Evolutionary conservation across 2,113 vertebrate genomes (phyloP).

Genomic region (Megaceryle maxima): DNA sequence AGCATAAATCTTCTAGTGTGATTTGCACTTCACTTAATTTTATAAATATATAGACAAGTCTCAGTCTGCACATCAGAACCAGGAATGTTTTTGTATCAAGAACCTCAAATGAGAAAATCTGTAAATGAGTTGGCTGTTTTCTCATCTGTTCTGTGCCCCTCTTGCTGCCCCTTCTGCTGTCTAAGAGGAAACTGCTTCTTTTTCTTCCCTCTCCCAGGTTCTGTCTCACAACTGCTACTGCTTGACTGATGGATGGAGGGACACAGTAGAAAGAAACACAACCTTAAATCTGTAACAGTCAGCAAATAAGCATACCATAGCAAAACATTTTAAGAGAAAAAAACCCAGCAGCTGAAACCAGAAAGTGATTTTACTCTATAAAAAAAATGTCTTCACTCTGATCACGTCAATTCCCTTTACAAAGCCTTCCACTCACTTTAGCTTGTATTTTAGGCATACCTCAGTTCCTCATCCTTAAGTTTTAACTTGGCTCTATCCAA

Average conservation of each 20-base stretch:
- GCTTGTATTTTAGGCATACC: slow-evolving; percentile 24
- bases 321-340: slow-evolving; percentile 1
- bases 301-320: slow-evolving; percentile 20
- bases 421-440: background rate
- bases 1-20: slow-evolving; percentile 74
- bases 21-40: slow-evolving; percentile 75
- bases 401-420: background rate
- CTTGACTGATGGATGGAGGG: slow-evolving; percentile 60
- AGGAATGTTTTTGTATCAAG: slow-evolving; percentile 73
- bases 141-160: slow-evolving; percentile 73
- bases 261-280: slow-evolving; percentile 34
- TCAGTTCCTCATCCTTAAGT: background rate
- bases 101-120: slow-evolving; percentile 75
- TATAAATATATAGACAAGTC: slow-evolving; percentile 75
- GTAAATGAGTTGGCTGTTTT: slow-evolving; percentile 74
- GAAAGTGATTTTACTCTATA: slow-evolving; percentile 13
- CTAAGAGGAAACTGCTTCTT: slow-evolving; percentile 59
- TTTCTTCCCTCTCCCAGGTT: slow-evolving; percentile 31
- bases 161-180: slow-evolving; percentile 73
- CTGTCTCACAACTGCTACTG: slow-evolving; percentile 66
- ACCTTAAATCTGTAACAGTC: slow-evolving; percentile 34
- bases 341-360: background rate
- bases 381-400: background rate
- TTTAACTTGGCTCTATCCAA: slow-evolving; percentile 18
- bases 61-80: slow-evolving; percentile 74